These are phyloP conservation scores for Cathartes aura DNA, from an alignment of 2,113 vertebrate genomes.

Conservation along the genomic window DNA sequence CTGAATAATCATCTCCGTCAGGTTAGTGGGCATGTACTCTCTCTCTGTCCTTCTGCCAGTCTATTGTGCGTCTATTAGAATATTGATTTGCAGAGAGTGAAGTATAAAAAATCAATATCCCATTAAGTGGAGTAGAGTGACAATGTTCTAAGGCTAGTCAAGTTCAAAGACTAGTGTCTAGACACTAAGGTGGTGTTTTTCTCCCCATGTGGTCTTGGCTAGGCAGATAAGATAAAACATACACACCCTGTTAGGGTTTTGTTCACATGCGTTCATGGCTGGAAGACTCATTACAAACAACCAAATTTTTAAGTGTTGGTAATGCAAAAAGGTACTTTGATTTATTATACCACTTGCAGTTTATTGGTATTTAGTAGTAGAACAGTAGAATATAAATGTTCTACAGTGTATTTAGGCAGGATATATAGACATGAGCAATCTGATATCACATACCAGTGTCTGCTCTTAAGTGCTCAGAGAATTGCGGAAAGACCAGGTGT, in stretches of 20 bases:
- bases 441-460: neutral
- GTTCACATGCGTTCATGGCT: fast-evolving
- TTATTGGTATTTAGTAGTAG: neutral
- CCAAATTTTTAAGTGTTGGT: neutral
- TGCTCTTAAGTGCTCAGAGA: neutral
- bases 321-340: neutral
- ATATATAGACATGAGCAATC: neutral
- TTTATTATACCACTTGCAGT: neutral
- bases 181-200: fast-evolving
- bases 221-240: neutral
- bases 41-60: neutral
- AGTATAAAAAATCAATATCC: conserved; percentile 22
- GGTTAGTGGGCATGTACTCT: neutral
- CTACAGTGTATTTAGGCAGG: neutral
- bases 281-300: neutral
- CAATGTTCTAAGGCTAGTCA: neutral
- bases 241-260: fast-evolving
- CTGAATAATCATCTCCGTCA: neutral
- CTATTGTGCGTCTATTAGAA: neutral
- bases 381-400: neutral
- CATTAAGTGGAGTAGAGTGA: neutral
- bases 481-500: neutral
- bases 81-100: neutral
- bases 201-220: neutral
- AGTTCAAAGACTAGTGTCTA: neutral